Percentiles rank a stretch among this genome's conserved stretches.
These are phyloP conservation scores for Atractosteus spatula DNA, from an alignment of 2,113 vertebrate genomes.

Conservation along the genomic window DNA sequence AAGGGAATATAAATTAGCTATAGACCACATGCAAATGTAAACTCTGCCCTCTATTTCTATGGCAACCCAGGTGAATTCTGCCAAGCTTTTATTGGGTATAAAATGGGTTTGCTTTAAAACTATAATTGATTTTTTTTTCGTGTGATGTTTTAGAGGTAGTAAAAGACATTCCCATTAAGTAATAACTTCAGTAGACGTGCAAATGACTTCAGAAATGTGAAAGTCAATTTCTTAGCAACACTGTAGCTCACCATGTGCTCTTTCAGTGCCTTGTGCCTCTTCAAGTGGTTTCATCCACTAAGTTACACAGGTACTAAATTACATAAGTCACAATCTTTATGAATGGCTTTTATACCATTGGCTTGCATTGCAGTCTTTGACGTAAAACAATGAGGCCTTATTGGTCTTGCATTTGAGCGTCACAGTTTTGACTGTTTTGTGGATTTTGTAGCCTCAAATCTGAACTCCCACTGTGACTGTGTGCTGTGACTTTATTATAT, in stretches of 20 bases:
- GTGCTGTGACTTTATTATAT: no score
- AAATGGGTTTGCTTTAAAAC: neutral
- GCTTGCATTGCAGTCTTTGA: neutral
- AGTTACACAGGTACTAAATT: no score
- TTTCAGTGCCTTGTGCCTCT: no score
- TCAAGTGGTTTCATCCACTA: no score
- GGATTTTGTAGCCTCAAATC: constrained; percentile 40
- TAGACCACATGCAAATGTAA: constrained; percentile 14
- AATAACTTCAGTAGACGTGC: no score
- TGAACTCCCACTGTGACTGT: constrained; percentile 11
- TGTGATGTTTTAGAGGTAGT: no score
- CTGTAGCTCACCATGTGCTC: no score
- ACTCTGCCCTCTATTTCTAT: neutral
- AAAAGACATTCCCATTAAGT: no score
- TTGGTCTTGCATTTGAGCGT: constrained; percentile 30
- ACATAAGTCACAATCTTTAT: no score
- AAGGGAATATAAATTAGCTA: neutral
- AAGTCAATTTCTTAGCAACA: no score
- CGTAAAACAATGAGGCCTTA: neutral
- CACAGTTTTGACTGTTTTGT: constrained; percentile 42
- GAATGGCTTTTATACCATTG: neutral
- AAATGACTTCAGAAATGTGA: no score
- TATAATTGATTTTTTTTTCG: neutral
- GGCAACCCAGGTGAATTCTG: neutral
- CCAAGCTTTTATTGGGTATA: neutral